Evolutionary conservation across 2,113 vertebrate species (phyloP), one percentile per base, ranked within the genome.

Genomic region (Hydrochoerus hydrochaeris): DNA sequence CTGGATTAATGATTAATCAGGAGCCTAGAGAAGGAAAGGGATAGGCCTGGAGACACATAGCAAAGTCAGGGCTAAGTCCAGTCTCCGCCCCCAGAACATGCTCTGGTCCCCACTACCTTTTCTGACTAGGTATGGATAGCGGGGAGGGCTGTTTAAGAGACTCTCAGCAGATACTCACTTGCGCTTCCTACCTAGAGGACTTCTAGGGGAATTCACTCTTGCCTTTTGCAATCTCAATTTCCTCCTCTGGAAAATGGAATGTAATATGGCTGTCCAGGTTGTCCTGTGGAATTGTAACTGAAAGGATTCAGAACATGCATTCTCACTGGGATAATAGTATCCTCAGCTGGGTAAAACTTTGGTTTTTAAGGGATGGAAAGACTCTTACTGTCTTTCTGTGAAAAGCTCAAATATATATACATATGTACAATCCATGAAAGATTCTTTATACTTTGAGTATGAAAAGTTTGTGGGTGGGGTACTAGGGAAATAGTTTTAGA

Each of bases 41-140:
- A 3, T 3, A 41, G 26, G 54, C 28, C 73, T 46, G 49, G 91
- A 83, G 88, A 60, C 86, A 85, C 91, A 69, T 73, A 90, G 86
- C 67, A 63, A 57, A 52, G 75, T 63, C 57, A 30, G 8, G 52
- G 35, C 41, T 60, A 32, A 88, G 20, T 58, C 26, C 28, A 30
- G n/a, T 44, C 24, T 26, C n/a, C 46, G 32, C 6, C 3, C 6
- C 2, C 2, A 10, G 17, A 5, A 8, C 14, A 3, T 3, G 28
- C 41, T 78, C 44, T 4, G 41, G 58, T 0, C n/a, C 32, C 12
- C 12, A 84, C 67, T 20, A 26, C 19, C 58, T 91, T 84, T 67
- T 35, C 58, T 44, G 67, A 62, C 30, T 46, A 49, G 38, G 54
- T 65, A 38, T 67, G 60, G 35, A 0, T 38, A 78, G 65, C 1